Evolutionary conservation across 1,140 invertebrate genomes (phyloP).

Genomic region (Atopsyche davidsoni): DNA sequence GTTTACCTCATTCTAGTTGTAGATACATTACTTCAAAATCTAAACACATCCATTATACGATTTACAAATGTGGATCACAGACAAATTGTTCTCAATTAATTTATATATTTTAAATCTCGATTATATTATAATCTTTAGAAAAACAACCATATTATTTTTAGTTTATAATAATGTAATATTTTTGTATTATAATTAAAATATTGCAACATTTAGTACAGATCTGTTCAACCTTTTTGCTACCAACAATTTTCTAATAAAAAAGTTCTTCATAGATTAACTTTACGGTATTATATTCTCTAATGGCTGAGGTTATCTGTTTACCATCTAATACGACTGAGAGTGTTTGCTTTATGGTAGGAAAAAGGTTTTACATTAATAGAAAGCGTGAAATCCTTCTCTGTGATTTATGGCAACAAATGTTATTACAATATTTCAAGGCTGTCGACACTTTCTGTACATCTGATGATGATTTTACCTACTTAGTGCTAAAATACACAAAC

Average conservation of each 20-base stretch:
- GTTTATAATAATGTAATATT: conserved; percentile 19
- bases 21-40: too few relatives aligned
- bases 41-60: conserved; percentile 21
- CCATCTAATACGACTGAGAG: background rate
- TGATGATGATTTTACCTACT: too few relatives aligned
- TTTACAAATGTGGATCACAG: conserved; percentile 29
- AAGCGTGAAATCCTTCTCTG: background rate
- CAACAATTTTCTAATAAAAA: conserved; percentile 19
- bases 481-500: too few relatives aligned
- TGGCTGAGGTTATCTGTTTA: conserved; percentile 12
- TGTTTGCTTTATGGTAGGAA: conserved; percentile 13
- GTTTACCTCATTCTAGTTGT: conserved; percentile 4
- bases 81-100: conserved; percentile 27
- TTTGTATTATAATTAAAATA: conserved; percentile 26
- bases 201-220: conserved; percentile 28
- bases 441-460: too few relatives aligned
- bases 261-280: background rate
- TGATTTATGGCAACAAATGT: background rate
- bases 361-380: conserved; percentile 18
- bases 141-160: conserved; percentile 25
- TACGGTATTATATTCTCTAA: conserved; percentile 17
- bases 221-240: conserved; percentile 26
- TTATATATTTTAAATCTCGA: conserved; percentile 18
- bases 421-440: too few relatives aligned
- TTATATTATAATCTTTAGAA: conserved; percentile 25